Conservation (phyloP, 2,113 vertebrate species). For the Nettapus auritus region DNA sequence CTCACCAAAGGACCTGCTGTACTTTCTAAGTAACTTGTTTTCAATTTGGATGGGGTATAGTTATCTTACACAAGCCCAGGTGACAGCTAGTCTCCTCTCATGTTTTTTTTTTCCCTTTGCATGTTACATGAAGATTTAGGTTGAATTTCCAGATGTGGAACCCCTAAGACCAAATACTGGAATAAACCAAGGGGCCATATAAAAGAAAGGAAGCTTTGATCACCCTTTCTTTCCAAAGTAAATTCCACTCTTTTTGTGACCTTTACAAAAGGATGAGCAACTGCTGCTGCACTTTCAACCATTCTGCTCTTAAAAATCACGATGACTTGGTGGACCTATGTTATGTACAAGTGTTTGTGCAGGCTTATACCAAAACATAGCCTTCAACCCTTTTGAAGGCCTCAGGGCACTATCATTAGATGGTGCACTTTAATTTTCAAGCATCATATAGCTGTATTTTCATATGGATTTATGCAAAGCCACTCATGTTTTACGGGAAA, state of each 20-base stretch:
- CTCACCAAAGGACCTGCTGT: not conserved
- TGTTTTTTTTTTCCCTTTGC: not conserved
- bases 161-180: not conserved
- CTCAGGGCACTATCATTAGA: not conserved
- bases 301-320: not conserved
- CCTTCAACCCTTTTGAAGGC: not conserved
- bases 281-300: not conserved
- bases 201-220: not conserved
- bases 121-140: not conserved
- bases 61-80: not conserved
- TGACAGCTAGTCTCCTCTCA: not conserved
- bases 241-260: not conserved
- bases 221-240: not conserved
- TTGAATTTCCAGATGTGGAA: not conserved
- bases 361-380: not conserved
- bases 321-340: rapidly evolving
- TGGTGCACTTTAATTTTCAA: constrained; percentile 18
- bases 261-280: not conserved
- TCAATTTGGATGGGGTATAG: not conserved
- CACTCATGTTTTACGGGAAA: not conserved
- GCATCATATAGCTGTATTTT: not conserved
- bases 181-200: not conserved
- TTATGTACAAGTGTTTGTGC: not conserved
- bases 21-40: not conserved
- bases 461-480: constrained; percentile 4